These are phyloP conservation scores for Camponotus floridanus DNA, from an alignment of 1,140 invertebrate species.

Conservation along the genomic window DNA sequence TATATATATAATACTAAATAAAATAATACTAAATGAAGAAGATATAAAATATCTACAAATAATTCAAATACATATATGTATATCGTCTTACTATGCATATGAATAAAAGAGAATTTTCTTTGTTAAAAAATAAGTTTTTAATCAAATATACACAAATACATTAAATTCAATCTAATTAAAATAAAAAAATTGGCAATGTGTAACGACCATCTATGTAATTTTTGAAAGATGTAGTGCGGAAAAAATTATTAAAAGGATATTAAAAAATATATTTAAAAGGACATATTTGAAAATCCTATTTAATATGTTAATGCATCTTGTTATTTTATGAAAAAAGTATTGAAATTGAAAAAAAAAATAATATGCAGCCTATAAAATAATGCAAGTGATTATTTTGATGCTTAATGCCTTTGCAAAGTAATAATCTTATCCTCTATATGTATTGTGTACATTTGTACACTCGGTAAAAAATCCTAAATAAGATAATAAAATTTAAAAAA, in stretches of 20 bases:
- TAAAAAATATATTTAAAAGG: background rate
- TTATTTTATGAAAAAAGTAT: background rate
- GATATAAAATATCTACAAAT: background rate
- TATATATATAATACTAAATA: background rate
- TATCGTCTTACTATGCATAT: background rate
- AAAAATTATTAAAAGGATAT: no score
- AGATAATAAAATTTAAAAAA: slow-evolving; percentile 16
- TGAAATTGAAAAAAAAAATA: slow-evolving; percentile 30
- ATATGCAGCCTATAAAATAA: slow-evolving; percentile 35
- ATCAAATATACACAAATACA: background rate
- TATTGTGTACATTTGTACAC: slow-evolving; percentile 19
- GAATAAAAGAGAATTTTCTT: background rate
- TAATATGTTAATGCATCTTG: background rate
- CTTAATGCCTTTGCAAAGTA: slow-evolving; percentile 30
- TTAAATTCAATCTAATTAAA: slow-evolving; percentile 1
- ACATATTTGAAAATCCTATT: slow-evolving; percentile 21
- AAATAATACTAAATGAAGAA: background rate
- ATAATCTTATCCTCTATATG: slow-evolving; percentile 14
- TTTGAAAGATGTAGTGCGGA: no score
- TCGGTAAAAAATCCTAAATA: slow-evolving; percentile 30
- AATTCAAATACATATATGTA: background rate
- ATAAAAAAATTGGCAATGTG: background rate
- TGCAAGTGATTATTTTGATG: background rate
- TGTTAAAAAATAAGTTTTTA: slow-evolving; percentile 7
- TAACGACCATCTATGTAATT: background rate